Conservation (phyloP, 2,113 vertebrate genomes). For the Oxygymnocypris stewartii region DNA sequence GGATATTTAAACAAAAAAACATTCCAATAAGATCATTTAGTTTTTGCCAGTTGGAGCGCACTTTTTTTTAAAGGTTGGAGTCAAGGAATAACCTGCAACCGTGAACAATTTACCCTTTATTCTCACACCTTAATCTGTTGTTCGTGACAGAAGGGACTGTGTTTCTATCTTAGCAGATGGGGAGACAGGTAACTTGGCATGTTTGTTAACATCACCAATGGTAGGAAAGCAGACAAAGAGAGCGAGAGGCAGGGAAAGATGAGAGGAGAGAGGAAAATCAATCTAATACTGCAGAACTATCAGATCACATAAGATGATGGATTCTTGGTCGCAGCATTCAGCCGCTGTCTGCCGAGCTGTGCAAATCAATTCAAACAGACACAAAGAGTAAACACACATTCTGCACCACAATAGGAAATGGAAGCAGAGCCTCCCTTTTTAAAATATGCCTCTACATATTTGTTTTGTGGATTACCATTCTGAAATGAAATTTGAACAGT, state of each 20-base stretch:
- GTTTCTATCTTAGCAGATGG: constrained; percentile 64
- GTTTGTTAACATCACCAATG: constrained; percentile 88
- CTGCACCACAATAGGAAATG: constrained; percentile 82
- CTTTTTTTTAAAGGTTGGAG: neutral
- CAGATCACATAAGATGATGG: constrained; percentile 95
- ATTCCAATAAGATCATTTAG: constrained; percentile 20
- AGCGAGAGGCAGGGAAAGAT: constrained; percentile 50
- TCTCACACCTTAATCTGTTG: constrained; percentile 26
- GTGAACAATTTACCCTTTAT: constrained; percentile 23
- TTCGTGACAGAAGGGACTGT: constrained; percentile 66
- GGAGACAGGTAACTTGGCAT: constrained; percentile 79
- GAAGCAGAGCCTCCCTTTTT: constrained; percentile 77
- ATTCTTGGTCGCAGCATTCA: constrained; percentile 87
- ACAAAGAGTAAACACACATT: constrained; percentile 82
- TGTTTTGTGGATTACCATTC: constrained; percentile 85
- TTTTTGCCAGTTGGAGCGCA: constrained; percentile 4
- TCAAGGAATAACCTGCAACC: neutral
- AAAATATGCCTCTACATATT: constrained; percentile 82
- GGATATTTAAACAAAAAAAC: constrained; percentile 42
- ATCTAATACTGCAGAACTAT: constrained; percentile 93
- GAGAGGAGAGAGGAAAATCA: constrained; percentile 76
- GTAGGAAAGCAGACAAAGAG: constrained; percentile 63
- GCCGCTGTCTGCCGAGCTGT: constrained; percentile 84
- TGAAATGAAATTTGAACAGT: constrained; percentile 85
- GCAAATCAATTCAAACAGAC: constrained; percentile 86